A percentile compares a stretch with the other conserved stretches of the same genome.
Evolutionary conservation across 2,888 invertebrate genomes (phyloP).

Genomic region (Drosophila histrio): DNA sequence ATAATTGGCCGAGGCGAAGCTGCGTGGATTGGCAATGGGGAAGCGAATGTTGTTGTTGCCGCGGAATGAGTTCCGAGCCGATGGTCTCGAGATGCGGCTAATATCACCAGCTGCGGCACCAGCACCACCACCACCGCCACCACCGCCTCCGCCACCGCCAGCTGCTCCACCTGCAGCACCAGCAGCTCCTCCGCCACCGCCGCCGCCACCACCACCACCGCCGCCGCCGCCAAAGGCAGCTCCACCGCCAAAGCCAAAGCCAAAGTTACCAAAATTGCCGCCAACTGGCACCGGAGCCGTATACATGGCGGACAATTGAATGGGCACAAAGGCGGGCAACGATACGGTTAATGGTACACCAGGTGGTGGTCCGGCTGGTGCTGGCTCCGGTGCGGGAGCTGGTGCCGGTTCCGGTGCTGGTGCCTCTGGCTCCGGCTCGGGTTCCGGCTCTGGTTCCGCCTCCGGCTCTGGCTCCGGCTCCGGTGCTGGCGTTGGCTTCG

Average conservation of each 20-base stretch:
- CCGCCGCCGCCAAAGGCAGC: constrained; percentile 36
- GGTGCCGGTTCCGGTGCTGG: constrained; percentile 76
- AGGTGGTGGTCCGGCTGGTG: constrained; percentile 69
- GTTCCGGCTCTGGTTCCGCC: constrained; percentile 82
- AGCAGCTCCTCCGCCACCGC: constrained; percentile 14
- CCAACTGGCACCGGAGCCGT: constrained; percentile 78
- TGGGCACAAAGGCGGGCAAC: constrained; percentile 82
- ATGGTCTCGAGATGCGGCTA: constrained; percentile 16
- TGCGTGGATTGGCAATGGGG: constrained; percentile 71
- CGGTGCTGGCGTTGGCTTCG: constrained; percentile 67
- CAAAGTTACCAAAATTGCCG: constrained; percentile 52
- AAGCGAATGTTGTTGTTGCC: constrained; percentile 62
- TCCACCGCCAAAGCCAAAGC: constrained; percentile 24
- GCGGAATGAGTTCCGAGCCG: neutral
- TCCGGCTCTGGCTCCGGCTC: constrained; percentile 69
- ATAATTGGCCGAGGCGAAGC: constrained; percentile 74
- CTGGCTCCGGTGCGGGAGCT: constrained; percentile 74
- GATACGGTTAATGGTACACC: constrained; percentile 82
- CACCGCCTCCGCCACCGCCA: constrained; percentile 14
- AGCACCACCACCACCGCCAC: neutral
- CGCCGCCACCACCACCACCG: constrained; percentile 29
- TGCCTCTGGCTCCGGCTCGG: constrained; percentile 75
- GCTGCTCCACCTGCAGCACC: constrained; percentile 25
- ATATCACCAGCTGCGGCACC: constrained; percentile 2
- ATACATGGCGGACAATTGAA: constrained; percentile 83